Conservation (phyloP, 2,113 vertebrate genomes). For the Muntiacus reevesi region DNA sequence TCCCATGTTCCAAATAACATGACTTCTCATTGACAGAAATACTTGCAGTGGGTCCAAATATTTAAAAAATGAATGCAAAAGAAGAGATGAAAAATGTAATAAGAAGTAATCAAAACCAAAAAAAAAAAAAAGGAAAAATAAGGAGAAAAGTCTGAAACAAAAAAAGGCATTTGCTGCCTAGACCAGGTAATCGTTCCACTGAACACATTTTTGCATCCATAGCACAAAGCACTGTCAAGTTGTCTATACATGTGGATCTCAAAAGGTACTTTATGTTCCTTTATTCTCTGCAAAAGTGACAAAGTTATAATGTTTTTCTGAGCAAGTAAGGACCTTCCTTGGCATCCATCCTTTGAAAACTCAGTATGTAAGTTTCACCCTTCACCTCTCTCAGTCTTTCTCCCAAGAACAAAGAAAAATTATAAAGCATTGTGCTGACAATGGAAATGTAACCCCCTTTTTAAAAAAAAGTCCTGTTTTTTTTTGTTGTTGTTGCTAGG, state of each 20-base stretch:
- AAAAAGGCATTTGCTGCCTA: neutral
- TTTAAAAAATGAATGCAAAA: neutral
- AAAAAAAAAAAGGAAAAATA: neutral
- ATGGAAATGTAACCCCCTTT: neutral
- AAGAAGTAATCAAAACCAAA: neutral
- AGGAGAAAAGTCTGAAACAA: neutral
- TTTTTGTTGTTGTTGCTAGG: neutral
- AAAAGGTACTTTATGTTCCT: neutral
- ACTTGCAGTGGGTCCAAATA: neutral
- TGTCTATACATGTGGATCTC: neutral
- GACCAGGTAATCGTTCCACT: neutral
- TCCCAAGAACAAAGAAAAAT: slow-evolving; percentile 44
- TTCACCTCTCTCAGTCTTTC: neutral
- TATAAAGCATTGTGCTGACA: neutral
- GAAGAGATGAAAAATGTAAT: neutral
- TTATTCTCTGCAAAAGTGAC: neutral
- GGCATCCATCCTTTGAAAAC: neutral
- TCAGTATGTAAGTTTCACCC: neutral
- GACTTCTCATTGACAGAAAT: neutral
- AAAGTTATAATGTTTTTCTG: neutral
- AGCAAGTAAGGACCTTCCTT: neutral
- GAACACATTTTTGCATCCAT: neutral
- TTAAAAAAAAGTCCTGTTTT: neutral
- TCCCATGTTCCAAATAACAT: accelerated
- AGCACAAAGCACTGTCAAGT: neutral